These are phyloP conservation scores for Panthera tigris DNA, from an alignment of 2,113 vertebrate genomes.

Conservation along the genomic window DNA sequence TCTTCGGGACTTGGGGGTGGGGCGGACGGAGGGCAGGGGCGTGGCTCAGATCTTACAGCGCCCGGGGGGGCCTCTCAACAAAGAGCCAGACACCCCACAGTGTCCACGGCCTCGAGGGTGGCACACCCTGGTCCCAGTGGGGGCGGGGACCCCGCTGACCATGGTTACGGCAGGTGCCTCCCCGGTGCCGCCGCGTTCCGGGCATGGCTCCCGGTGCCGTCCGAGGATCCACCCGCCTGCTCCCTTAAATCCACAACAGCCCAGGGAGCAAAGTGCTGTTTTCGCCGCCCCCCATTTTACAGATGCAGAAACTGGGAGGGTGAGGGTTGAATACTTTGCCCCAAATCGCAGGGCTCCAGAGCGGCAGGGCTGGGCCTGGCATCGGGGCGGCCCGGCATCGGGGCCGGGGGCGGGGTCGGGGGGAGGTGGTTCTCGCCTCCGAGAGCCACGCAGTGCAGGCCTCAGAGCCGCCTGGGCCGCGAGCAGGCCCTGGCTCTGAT, in stretches of 20 bases:
- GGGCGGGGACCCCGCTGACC: not conserved
- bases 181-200: not conserved
- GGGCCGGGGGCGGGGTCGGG: no score
- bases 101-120: rapidly evolving
- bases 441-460: no score
- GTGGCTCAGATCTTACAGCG: not conserved
- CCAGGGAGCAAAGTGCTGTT: not conserved
- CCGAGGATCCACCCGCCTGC: not conserved
- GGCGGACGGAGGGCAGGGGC: not conserved
- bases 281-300: not conserved
- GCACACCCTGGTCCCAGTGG: not conserved
- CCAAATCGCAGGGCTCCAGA: not conserved
- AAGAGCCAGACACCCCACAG: not conserved
- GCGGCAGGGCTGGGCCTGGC: not conserved
- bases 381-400: not conserved
- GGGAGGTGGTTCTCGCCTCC: no score
- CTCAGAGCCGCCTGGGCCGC: no score
- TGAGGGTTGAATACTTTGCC: not conserved
- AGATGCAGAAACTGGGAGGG: not conserved
- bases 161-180: no score
- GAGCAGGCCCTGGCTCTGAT: not conserved
- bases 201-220: not conserved
- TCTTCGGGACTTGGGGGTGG: not conserved
- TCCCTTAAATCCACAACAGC: not conserved
- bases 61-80: not conserved